Conservation (phyloP, 1,140 invertebrate species). For the Rhizoglyphus robini region DNA sequence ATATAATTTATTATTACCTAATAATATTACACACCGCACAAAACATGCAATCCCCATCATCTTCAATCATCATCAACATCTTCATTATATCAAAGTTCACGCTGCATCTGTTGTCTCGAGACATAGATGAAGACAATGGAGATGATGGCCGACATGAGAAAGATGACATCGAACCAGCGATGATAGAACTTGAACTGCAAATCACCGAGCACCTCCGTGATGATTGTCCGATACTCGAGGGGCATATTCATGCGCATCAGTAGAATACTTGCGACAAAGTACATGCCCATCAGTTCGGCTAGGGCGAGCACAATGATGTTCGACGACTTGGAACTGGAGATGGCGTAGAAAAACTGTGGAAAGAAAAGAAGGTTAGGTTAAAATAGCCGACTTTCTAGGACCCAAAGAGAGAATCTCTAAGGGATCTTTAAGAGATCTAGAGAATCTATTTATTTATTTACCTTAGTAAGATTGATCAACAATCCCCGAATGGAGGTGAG, state of each 20-base stretch:
- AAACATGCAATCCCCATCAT: no score
- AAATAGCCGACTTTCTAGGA: no score
- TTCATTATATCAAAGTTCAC: not conserved
- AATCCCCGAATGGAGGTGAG: constrained; percentile 93
- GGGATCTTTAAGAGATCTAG: not conserved
- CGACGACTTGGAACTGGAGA: constrained; percentile 97
- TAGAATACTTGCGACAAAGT: constrained; percentile 94
- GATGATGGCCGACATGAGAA: constrained; percentile 86
- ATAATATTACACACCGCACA: no score
- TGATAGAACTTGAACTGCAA: constrained; percentile 99
- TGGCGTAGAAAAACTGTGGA: constrained; percentile 99
- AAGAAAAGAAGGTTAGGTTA: no score
- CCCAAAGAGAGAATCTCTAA: not conserved
- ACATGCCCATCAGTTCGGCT: constrained; percentile 99
- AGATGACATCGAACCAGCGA: constrained; percentile 99
- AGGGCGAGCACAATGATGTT: constrained; percentile 94
- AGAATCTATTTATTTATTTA: constrained; percentile 33
- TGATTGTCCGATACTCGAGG: constrained; percentile 82
- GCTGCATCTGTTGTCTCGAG: constrained; percentile 51
- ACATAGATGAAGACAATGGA: constrained; percentile 91
- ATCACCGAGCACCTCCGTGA: constrained; percentile 93
- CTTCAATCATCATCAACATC: no score
- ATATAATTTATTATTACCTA: no score
- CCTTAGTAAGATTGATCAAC: constrained; percentile 91
- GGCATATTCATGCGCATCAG: constrained; percentile 99